These are phyloP conservation scores for Drosophila algonquin DNA, from an alignment of 2,888 invertebrate genomes.

Conservation along the genomic window DNA sequence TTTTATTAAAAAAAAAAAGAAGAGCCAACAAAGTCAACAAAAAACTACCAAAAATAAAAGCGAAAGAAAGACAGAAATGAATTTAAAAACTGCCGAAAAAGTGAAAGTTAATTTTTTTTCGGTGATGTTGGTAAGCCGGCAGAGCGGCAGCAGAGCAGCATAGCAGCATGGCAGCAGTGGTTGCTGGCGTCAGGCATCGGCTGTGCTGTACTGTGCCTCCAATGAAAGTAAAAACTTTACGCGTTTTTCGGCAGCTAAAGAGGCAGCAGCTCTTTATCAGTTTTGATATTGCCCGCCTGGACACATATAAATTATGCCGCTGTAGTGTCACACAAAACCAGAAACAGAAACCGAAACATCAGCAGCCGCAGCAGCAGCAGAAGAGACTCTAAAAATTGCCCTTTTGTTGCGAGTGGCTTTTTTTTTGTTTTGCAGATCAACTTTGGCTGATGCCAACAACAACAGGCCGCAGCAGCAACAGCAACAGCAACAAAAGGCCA, in stretches of 20 bases:
- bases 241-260: conserved; percentile 61
- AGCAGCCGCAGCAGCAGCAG: not conserved
- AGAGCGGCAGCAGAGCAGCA: conserved; percentile 39
- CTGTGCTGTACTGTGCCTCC: conserved; percentile 47
- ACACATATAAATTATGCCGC: conserved; percentile 67
- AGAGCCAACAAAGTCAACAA: conserved; percentile 47
- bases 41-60: conserved; percentile 52
- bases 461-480: conserved; percentile 4
- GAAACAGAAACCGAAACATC: not conserved
- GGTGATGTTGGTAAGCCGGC: conserved; percentile 72
- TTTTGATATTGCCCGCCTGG: conserved; percentile 54
- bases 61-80: conserved; percentile 70
- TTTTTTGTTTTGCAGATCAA: conserved; percentile 54
- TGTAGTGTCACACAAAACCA: conserved; percentile 57
- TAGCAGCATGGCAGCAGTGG: no score
- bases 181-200: conserved; percentile 26
- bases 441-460: conserved; percentile 54
- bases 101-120: conserved; percentile 82
- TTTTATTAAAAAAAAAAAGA: conserved; percentile 39
- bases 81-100: conserved; percentile 83
- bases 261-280: conserved; percentile 48
- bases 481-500: conserved; percentile 45
- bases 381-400: conserved; percentile 47
- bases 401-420: conserved; percentile 51
- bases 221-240: conserved; percentile 81